Percentiles rank a stretch among this genome's conserved stretches.
Conservation (phyloP, 2,888 invertebrate genomes). For the Hyppa rectilinea region DNA sequence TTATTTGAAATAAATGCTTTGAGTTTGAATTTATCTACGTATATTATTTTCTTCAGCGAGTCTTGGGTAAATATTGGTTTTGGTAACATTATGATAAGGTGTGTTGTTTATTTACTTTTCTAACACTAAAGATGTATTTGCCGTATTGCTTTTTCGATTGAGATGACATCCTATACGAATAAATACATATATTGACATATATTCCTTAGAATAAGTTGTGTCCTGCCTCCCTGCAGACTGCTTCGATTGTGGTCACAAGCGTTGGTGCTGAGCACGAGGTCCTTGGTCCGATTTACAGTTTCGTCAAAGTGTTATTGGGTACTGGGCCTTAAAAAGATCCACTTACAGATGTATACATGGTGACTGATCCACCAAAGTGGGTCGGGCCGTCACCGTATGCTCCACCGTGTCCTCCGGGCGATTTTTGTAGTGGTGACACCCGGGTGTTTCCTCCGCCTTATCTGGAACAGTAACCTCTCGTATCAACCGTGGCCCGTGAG, state of each 20-base stretch:
- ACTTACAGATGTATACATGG: no score
- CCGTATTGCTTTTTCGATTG: not conserved
- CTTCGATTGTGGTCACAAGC: not conserved
- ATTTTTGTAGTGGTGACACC: no score
- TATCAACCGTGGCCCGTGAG: no score
- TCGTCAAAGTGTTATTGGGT: not conserved
- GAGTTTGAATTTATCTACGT: no score
- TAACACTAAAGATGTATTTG: slow-evolving; percentile 20
- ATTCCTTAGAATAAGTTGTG: not conserved
- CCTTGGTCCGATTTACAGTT: not conserved
- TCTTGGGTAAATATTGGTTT: slow-evolving; percentile 37
- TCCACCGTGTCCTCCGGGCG: no score
- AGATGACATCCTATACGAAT: not conserved
- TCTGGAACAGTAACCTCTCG: no score
- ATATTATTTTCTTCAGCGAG: slow-evolving; percentile 14
- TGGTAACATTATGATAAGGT: slow-evolving; percentile 16
- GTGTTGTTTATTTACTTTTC: slow-evolving; percentile 30
- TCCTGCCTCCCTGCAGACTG: not conserved
- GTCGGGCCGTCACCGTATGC: no score
- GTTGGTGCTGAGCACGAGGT: not conserved
- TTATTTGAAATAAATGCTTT: no score
- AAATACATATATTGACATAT: not conserved
- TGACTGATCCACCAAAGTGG: no score
- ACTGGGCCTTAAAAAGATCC: no score
- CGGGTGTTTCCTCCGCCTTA: no score